Base-by-base conservation (phyloP, 2,888 invertebrate genomes). In the Sycophila texana region DNA sequence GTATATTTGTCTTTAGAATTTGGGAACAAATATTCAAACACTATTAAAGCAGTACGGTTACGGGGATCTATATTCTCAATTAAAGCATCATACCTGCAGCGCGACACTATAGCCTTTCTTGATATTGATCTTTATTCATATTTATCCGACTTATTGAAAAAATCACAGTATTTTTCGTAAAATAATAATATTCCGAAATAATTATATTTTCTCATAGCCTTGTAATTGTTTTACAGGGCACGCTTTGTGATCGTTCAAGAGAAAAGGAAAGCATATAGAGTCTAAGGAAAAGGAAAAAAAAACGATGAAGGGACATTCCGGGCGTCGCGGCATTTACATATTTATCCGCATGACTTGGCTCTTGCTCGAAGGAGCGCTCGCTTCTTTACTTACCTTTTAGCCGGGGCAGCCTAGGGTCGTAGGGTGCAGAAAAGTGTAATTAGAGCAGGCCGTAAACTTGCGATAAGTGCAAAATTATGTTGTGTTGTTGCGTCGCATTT, bases 401-500 rank as follows among this genome's bases (percentile, higher is more conserved):
- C 60, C 18, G 22, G 49, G 47, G 13, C 2, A n/a, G 26, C 1
- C 49, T 20, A 49, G 55, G 13, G 18, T 4, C 20, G 16, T 12
- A 14, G 26, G 22, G 20, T 49, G 26, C 63, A 71, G 79, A 74
- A 79, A 79, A 79, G 71, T 72, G 75, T 67, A 75, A 79, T 79
- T 79, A 75, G 58, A 79, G 71, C 71, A 58, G n/a, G 63, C 65
- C 66, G 71, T 75, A 79, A 75, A 75, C 66, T 79, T 65, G 71
- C 66, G 71, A 79, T 75, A 79, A 79, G 75, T 75, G 60, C 75
- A 74, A 75, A 65, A 79, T 75, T 79, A 75, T 79, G 75, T 79
- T 79, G 53, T 67, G 67, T 72, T 72, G 75, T 75, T 61, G 72
- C 49, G 30, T 65, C 70, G 51, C 65, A 79, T 79, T 79, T 74